Evolutionary conservation across 2,888 invertebrate genomes (phyloP), one percentile per base, ranked within the genome.

Genomic region (Drosophila paracracens): DNA sequence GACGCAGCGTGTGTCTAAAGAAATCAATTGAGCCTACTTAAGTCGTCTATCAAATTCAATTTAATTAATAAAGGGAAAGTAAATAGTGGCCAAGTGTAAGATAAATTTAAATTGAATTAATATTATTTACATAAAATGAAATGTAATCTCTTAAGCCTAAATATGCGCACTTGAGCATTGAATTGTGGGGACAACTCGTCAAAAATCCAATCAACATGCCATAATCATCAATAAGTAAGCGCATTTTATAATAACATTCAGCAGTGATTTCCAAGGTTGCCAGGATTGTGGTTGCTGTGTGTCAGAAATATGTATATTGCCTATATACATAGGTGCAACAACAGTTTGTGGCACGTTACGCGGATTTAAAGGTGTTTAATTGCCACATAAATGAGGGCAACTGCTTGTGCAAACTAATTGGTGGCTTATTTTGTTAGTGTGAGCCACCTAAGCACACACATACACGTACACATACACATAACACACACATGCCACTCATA

Each of bases 341-440:
- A 52, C 72, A 57, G 53, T 36, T 21, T 16, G 38, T 53, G 50
- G 40, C 52, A 68, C 54, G 62, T 43, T 63, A 61, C n/a, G 43
- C 63, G 63, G 68, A 64, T 69, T 66, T 64, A 79, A 69, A 60
- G 68, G 54, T 72, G 66, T 72, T 89, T 84, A 89, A 87, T 87
- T 84, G 89, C 82, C 82, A 76, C 60, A 76, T 74, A 87, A 84
- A 84, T 76, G 76, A 79, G 70, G 73, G 85, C 74, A 68, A 73
- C 52, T 50, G 56, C 56, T 68, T 64, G 43, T 33, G 54, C 64
- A 56, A 65, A 74, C 71, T 79, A 80, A 78, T 78, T 79, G 78
- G 71, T 51, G 70, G 46, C 58, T 52, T 54, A 46, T 64, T 62
- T 36, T 50, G 63, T 63, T 65, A 52, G 56, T 43, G 43, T 53